Conservation (phyloP, 2,888 invertebrate genomes). For the Cheilosia vernalis region DNA sequence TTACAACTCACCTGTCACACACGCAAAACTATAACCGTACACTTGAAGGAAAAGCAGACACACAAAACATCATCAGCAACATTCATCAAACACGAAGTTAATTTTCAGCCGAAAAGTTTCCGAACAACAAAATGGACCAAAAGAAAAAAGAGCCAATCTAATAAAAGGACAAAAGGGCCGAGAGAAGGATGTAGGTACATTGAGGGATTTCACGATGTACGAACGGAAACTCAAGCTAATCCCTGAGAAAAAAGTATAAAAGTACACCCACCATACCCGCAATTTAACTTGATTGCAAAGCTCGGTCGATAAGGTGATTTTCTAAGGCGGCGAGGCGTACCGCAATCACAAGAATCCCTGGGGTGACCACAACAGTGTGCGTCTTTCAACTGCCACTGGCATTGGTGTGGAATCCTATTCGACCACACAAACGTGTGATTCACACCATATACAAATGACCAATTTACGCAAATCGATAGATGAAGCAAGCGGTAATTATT, state of each 20-base stretch:
- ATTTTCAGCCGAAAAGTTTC: conserved; percentile 39
- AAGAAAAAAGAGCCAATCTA: conserved; percentile 38
- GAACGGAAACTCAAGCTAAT: conserved; percentile 5
- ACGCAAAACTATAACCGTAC: conserved; percentile 28
- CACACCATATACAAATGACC: conserved; percentile 57
- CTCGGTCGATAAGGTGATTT: conserved; percentile 46
- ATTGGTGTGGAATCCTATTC: background rate
- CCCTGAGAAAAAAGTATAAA: background rate
- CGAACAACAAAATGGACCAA: conserved; percentile 16
- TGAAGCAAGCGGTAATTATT: conserved; percentile 64
- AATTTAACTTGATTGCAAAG: conserved; percentile 61
- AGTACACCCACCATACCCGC: background rate
- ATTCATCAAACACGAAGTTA: conserved; percentile 32
- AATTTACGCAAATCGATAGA: conserved; percentile 59
- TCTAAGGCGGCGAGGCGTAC: conserved; percentile 52
- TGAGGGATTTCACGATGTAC: conserved; percentile 18
- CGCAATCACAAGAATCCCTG: conserved; percentile 54
- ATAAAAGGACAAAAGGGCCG: conserved; percentile 39
- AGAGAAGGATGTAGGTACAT: conserved; percentile 17
- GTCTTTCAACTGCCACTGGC: conserved; percentile 18
- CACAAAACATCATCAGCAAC: too few relatives aligned
- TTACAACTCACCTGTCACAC: background rate
- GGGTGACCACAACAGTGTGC: conserved; percentile 46
- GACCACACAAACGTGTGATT: conserved; percentile 53
- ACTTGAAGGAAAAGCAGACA: background rate